A percentile compares a stretch with the other conserved stretches of the same genome.
Evolutionary conservation across 37 sponge, comb jelly and placozoan genomes (phyloP).

Genomic region (Axinella damicornis): DNA sequence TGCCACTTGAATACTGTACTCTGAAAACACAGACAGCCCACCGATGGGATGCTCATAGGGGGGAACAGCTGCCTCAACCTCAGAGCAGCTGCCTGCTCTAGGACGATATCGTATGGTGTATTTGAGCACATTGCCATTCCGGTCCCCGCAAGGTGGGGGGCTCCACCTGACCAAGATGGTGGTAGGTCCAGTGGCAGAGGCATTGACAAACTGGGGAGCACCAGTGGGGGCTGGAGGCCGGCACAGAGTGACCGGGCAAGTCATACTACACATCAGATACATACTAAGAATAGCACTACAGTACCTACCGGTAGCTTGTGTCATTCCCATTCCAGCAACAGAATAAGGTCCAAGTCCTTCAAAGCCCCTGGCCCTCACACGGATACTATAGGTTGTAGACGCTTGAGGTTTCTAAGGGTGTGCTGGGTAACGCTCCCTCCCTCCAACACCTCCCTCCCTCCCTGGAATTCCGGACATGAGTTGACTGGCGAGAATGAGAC

Average conservation of each 20-base stretch:
- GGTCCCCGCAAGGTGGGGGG: background rate
- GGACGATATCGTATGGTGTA: too few relatives aligned
- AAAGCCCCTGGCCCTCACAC: background rate
- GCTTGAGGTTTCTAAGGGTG: conserved; percentile 4
- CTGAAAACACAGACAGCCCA: background rate
- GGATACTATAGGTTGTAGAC: conserved; percentile 11
- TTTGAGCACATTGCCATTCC: background rate
- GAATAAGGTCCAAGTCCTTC: conserved; percentile 24
- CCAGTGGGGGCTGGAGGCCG: conserved; percentile 27
- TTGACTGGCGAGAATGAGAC: conserved; percentile 6
- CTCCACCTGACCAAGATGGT: conserved; percentile 33
- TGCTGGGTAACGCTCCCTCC: background rate
- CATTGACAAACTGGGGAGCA: conserved; percentile 27
- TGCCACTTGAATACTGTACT: conserved; percentile 36
- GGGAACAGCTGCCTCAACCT: background rate
- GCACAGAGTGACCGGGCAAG: background rate
- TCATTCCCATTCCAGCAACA: background rate
- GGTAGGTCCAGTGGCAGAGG: background rate
- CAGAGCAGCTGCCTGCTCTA: too few relatives aligned
- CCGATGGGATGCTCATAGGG: background rate
- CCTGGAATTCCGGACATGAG: conserved; percentile 7
- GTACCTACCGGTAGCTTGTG: conserved; percentile 25
- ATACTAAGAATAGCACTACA: background rate
- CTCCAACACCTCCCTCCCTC: conserved; percentile 3
- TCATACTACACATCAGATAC: background rate